Base-by-base conservation (phyloP, 2,888 invertebrate genomes). In the Tupiocoris notatus region DNA sequence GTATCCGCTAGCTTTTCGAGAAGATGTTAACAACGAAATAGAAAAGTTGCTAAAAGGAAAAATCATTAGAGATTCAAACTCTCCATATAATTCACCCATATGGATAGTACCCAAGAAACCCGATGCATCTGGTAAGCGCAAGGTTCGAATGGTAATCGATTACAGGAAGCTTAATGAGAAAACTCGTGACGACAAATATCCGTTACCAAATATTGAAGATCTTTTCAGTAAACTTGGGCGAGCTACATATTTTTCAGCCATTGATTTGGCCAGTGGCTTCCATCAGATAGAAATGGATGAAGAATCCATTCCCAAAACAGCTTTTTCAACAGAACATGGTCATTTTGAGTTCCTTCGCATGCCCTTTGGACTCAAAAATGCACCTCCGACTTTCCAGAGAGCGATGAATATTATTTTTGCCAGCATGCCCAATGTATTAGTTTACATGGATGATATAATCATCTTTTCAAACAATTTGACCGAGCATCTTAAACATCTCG, bases 161-260 rank as follows among this genome's bases (percentile, higher is more conserved):
- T 73, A 17, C 54, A 9, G 73, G 22, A 25, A 62, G 21, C 18
- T 73, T 1, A 73, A 73, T 20, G 62, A 73, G n/a, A 54, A 25
- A 12, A 73, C 73, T 1, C 61, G 39, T 7, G 12, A 12, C 1
- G 73, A 63, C 18, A 73, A 63, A 54, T 62, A 21, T 22, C 73
- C 73, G 1, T 80, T 62, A 77, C 80, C 70, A 1, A 70, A 70
- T 23, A 70, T 58, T 1, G 7, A 23, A 1, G 70, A 70, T 1
- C 18, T 70, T 20, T 61, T 81, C 9, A 80, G 79, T 24, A 78
- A 79, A 58, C 64, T 80, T 21, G 80, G 80, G 0, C 63, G 74
- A 18, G 75, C 77, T 0, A 75, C 76, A 9, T 80, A 81, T 56
- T 81, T 81, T 59, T 77, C 80, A 0, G 79, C 79, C 0, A 75